Base-by-base conservation (phyloP, 2,797 vertebrate species). In the Silurus lanzhouensis region DNA sequence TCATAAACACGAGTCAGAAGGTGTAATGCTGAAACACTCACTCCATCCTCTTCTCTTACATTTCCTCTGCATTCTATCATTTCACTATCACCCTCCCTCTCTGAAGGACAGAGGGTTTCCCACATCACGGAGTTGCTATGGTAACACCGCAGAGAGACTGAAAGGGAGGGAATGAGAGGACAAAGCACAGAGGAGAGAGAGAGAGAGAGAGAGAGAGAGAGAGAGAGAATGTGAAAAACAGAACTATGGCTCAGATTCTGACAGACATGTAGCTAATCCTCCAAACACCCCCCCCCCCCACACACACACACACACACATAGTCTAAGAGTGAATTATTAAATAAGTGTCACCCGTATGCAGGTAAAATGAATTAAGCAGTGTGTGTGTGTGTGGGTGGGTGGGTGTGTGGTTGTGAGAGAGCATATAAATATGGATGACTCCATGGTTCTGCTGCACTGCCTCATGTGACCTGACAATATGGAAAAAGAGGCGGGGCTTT, bases 51-150 rank as follows among this genome's bases (percentile, higher is more conserved):
- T 14, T 57, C 15, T 17, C 66, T 61, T 71, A 70, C 46, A 80
- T 88, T 83, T 74, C 83, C 87, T 89, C 84, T 82, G 80, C 84
- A 79, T 83, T 70, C 84, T 81, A 71, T 67, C 81, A 63, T 82
- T 80, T 91, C 67, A 60, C 14, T 83, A 81, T 84, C 74, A 15
- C 57, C 38, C 66, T 55, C 60, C 70, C 83, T 75, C 57, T 60
- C 38, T 89, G 95, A 95, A 96, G 95, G 94, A 95, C 94, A 91
- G 95, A 94, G 94, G 94, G 95, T 95, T 95, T 95, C 95, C 94
- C 94, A 96, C 94, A 95, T 95, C 94, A 95, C 93, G 93, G 92
- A 89, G 95, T 95, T 95, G 92, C 95, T 94, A 96, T 95, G 94
- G 95, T 92, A 95, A 96, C 94, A 93, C 95, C 91, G 94, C 94